These are phyloP conservation scores for Athalia circularis DNA, from an alignment of 2,888 invertebrate genomes.

Conservation along the genomic window DNA sequence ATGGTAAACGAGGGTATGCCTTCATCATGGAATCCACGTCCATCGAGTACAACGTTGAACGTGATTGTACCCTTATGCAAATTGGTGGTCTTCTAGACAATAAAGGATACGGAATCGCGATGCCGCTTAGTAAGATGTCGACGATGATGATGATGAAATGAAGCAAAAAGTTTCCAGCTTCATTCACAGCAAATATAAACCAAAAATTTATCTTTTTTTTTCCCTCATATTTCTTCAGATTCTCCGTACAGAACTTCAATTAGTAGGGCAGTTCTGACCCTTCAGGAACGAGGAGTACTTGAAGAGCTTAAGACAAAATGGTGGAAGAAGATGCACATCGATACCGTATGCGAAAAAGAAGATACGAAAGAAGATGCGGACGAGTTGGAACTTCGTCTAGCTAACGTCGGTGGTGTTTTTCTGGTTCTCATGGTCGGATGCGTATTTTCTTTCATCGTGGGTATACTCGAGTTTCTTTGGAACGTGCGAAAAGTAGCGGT, in stretches of 20 bases:
- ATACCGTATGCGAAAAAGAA: conserved; percentile 74
- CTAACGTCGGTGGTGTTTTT: conserved; percentile 95
- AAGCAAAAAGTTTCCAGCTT: neutral
- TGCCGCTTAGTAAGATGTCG: conserved; percentile 87
- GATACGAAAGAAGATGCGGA: conserved; percentile 69
- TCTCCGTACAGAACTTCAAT: conserved; percentile 87
- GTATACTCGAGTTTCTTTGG: conserved; percentile 89
- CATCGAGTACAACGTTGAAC: conserved; percentile 94
- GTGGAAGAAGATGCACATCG: conserved; percentile 85
- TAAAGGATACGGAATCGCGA: conserved; percentile 96
- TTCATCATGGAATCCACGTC: conserved; percentile 98
- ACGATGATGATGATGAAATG: neutral
- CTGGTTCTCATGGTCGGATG: conserved; percentile 88
- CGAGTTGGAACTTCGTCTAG: conserved; percentile 83
- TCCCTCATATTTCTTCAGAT: conserved; percentile 75
- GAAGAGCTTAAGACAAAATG: conserved; percentile 90
- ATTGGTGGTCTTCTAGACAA: conserved; percentile 94
- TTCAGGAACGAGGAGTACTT: conserved; percentile 92
- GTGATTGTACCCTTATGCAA: conserved; percentile 93
- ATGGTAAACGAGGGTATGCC: conserved; percentile 92
- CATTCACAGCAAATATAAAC: neutral
- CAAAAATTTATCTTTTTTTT: neutral
- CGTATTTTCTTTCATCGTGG: conserved; percentile 82
- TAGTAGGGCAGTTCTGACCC: conserved; percentile 90
- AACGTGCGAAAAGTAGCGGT: conserved; percentile 87